A percentile compares a stretch with the other conserved stretches of the same genome.
These are phyloP conservation scores for Micrastur ruficollis DNA, from an alignment of 2,797 vertebrate genomes.

Conservation along the genomic window DNA sequence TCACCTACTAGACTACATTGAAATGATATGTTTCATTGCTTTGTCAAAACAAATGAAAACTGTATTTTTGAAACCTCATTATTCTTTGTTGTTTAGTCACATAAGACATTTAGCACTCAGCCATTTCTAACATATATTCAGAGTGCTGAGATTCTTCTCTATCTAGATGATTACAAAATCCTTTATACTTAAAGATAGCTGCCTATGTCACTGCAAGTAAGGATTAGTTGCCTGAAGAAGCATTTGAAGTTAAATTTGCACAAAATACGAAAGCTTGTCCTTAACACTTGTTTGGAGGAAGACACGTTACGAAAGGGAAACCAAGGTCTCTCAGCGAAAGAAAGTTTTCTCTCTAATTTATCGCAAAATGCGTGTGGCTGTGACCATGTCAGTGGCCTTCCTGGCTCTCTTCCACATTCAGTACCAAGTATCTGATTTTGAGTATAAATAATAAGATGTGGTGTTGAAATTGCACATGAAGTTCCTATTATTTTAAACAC, in stretches of 20 bases:
- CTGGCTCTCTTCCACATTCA: background rate
- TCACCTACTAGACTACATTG: background rate
- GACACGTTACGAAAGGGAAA: background rate
- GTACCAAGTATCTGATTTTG: background rate
- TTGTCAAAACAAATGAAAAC: background rate
- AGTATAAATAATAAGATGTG: background rate
- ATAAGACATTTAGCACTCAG: background rate
- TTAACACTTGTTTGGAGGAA: background rate
- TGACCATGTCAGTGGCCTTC: background rate
- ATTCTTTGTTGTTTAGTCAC: background rate
- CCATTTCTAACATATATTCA: background rate
- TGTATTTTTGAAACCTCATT: background rate
- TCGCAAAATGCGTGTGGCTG: background rate
- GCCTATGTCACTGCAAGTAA: background rate
- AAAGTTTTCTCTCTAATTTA: background rate
- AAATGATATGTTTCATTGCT: background rate
- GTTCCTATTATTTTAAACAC: background rate
- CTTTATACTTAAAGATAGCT: background rate
- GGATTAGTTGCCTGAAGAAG: background rate
- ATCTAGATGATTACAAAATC: background rate
- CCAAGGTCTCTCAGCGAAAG: background rate
- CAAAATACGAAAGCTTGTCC: background rate
- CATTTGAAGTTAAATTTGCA: background rate
- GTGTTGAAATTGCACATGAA: background rate
- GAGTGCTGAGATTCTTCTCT: background rate